Evolutionary conservation across 2,797 vertebrate genomes (phyloP).

Genomic region (Cynopterus sphinx): DNA sequence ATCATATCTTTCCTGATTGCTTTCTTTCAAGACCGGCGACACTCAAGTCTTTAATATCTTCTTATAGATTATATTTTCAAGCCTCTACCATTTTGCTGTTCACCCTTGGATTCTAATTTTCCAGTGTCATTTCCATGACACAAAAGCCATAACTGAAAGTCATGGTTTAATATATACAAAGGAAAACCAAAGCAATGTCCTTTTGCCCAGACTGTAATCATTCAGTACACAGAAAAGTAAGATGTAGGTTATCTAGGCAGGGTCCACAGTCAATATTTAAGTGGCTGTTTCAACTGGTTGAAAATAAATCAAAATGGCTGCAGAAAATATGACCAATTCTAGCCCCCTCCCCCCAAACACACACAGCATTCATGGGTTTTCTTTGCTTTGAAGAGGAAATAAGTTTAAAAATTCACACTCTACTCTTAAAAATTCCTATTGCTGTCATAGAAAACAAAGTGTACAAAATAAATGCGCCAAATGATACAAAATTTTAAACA

Average conservation of each 20-base stretch:
- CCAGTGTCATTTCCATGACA: conserved; percentile 34
- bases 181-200: background rate
- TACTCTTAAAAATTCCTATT: conserved; percentile 43
- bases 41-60: background rate
- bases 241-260: background rate
- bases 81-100: conserved; percentile 12
- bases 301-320: background rate
- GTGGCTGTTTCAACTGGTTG: background rate
- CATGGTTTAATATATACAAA: conserved; percentile 8
- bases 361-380: background rate
- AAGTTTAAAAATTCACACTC: conserved; percentile 40
- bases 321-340: background rate
- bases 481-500: conserved; percentile 69
- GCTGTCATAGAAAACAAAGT: conserved; percentile 27
- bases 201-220: background rate
- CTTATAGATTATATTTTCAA: conserved; percentile 39
- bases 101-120: conserved; percentile 16
- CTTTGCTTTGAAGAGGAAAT: conserved; percentile 53
- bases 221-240: background rate
- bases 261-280: background rate
- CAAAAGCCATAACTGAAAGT: conserved; percentile 25
- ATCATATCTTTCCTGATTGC: background rate
- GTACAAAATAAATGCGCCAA: background rate
- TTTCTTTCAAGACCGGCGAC: background rate
- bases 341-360: accelerated